phyloP scores from a whole-genome alignment of 2,888 invertebrate species.

The Pocota personata region DNA sequence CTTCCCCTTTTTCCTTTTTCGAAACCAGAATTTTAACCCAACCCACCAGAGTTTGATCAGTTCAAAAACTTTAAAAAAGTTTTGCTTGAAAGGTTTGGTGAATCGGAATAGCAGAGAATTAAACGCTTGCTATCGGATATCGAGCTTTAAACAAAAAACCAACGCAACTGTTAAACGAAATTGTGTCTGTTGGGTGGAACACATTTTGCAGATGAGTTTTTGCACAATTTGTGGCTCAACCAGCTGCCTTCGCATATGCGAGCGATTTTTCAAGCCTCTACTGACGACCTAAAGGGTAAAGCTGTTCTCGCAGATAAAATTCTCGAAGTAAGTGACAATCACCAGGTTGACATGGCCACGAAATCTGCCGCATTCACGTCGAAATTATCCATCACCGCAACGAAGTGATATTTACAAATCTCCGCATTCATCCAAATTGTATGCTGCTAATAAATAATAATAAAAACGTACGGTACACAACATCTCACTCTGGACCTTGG shows the following conservation, averaged over 20 bases:
- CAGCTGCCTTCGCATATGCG: not conserved
- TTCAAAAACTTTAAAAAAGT: slow-evolving; percentile 4
- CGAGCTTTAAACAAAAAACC: not conserved
- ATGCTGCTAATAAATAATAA: slow-evolving; percentile 16
- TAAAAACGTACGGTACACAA: slow-evolving; percentile 25
- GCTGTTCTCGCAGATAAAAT: not conserved
- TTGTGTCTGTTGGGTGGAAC: not conserved
- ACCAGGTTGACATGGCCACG: not conserved
- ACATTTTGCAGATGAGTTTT: not conserved
- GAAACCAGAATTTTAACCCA: too few species aligned
- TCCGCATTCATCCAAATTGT: slow-evolving; percentile 14
- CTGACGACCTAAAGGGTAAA: not conserved
- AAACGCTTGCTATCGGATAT: not conserved
- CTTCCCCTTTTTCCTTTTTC: too few species aligned
- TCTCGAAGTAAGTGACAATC: not conserved
- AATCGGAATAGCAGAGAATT: slow-evolving; percentile 14
- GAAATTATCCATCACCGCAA: not conserved
- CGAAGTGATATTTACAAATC: not conserved
- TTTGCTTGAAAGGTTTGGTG: slow-evolving; percentile 5
- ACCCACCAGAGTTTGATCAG: too few species aligned
- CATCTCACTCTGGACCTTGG: not conserved
- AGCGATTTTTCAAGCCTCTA: not conserved
- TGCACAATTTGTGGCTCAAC: not conserved
- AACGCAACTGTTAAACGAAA: not conserved
- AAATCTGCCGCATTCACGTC: not conserved